Evolutionary conservation across 2,797 vertebrate genomes (phyloP).

Genomic region (Zalophus californianus): DNA sequence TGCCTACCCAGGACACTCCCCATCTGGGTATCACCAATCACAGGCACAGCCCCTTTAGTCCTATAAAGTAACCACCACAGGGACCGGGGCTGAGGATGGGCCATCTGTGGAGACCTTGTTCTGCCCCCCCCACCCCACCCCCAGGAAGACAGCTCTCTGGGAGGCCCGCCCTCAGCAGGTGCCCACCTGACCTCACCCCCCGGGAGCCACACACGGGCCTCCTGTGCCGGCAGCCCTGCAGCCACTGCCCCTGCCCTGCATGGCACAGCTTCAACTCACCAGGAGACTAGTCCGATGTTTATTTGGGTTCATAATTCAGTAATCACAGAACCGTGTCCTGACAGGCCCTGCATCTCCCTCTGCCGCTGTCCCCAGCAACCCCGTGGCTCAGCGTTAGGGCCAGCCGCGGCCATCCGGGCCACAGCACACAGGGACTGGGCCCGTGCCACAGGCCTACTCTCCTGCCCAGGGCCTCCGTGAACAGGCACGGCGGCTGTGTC

Average conservation of each 20-base stretch:
- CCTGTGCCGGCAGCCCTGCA: not conserved
- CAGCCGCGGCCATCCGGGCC: not conserved
- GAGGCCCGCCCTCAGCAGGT: not conserved
- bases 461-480: not conserved
- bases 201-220: not conserved
- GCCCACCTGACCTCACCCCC: not conserved
- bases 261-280: not conserved
- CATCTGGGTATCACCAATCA: not conserved
- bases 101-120: not conserved
- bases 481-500: not conserved
- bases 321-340: not conserved
- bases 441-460: not conserved
- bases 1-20: not conserved
- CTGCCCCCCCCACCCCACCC: not conserved
- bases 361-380: not conserved
- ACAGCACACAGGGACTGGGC: accelerated
- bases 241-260: not conserved
- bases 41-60: not conserved
- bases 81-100: too few species aligned
- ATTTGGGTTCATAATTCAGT: slow-evolving; percentile 60
- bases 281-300: slow-evolving; percentile 76
- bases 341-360: not conserved
- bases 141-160: not conserved
- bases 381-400: not conserved
- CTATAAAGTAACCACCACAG: not conserved